Evolutionary conservation across 2,888 invertebrate genomes (phyloP), one percentile per base, ranked within the genome.

Genomic region (Acrobasis suavella): DNA sequence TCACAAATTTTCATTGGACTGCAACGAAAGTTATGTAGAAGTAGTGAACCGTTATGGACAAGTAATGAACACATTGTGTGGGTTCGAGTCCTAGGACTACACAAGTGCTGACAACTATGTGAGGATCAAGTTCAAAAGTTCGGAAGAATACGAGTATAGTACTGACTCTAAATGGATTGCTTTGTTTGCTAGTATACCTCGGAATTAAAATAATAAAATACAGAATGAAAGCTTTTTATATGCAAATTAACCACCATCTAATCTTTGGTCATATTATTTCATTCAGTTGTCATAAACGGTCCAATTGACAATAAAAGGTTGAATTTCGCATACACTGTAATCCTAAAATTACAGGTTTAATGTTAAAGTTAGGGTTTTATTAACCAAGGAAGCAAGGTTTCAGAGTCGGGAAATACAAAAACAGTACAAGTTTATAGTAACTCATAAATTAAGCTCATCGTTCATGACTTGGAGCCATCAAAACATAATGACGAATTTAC

Each of bases 401-500:
- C 32, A 32, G 0, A 32, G 32, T 7, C 8, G 3, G 7, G 7
- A 32, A 32, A 32, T 8, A 32, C 32, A 32, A 32, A n/a, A 32
- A 2, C 1, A 7, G 8, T 32, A 32, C 7, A 32, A 32, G 7
- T 8, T 32, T 14, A 14, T n/a, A 46, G 38, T 16, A 14, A 14
- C 7, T 14, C 10, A 52, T 6, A 52, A 32, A 10, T 14, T 14
- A 1, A 5, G 12, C 3, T 52, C 3, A 51, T 12, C 12, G 39
- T 39, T 42, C 39, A 56, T 52, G 5, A 42, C 56, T 39, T 56
- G 12, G 2, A 10, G 5, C 38, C 56, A 12, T 16, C 56, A 56
- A 56, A 42, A 17, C 39, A 42, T 66, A 66, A 56, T 56, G 56
- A 56, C 15, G 56, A 39, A 56, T 56, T 56, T 56, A 42, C 39